Base-by-base conservation (phyloP, 2,797 vertebrate genomes). In the Eulemur rubriventer region DNA sequence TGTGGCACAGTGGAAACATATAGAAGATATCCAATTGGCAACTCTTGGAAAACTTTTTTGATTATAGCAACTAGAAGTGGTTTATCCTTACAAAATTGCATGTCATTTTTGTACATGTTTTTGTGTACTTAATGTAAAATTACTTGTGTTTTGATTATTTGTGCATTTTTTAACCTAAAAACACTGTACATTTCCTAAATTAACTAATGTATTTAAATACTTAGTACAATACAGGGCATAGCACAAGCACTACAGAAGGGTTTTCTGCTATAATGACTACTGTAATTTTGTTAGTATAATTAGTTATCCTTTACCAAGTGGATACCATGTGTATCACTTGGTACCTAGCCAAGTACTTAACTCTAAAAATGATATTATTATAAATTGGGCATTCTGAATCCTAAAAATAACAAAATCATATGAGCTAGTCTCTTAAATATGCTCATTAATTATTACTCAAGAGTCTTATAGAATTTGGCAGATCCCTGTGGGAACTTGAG, bases 401-500 rank as follows among this genome's bases (percentile, higher is more conserved):
- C 55, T 46, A 50, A 76, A 83, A 73, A 72, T 63, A 35, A 50
- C 9, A 87, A 88, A 94, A 12, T 82, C 14, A 80, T 22, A 11
- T n/a, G 67, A 35, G 7, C 28, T 52, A 10, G 30, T 85, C 69
- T 90, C 55, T 83, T 94, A 75, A 55, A 81, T 55, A 12, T 76
- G 52, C 16, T 55, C 30, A 7, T 69, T 85, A 48, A 46, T n/a
- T 91, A 38, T 38, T n/a, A 38, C 73, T 84, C 24, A 46, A 11
- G 7, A 94, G 12, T 89, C 24, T 52, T 35, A 57, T 20, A 20
- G 67, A 65, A 52, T 46, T 84, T 43, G 67, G 35, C 1, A 84
- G 22, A 82, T 75, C 70, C 38, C 46, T 59, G 1, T 87, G 55
- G 59, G 52, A 96, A 95, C 30, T 35, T 67, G 35, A 61, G 57